Base-by-base conservation (phyloP, 2,888 invertebrate species). In the Spisula solida region DNA sequence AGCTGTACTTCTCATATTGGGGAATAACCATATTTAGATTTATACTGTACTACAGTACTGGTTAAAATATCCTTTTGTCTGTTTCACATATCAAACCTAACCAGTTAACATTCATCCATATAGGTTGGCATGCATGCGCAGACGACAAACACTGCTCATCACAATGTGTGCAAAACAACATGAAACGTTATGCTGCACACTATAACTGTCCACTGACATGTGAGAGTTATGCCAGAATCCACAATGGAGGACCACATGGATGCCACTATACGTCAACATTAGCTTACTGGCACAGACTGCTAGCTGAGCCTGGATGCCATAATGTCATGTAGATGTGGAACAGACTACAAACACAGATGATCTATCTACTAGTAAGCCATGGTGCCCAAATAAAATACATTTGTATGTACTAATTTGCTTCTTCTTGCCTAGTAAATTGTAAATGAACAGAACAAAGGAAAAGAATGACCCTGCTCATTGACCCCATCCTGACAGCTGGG, bases 161-260 rank as follows among this genome's bases (percentile, higher is more conserved):
- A 25, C 82, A 51, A 16, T 95, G 95, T 83, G 93, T 95, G 0
- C 88, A 91, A 47, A 75, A 85, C 25, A 95, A 95, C 90, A 93
- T 95, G 94, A 47, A 25, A 0, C 88, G 94, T 12, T 95, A 95
- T 81, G 94, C 90, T 16, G 85, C 75, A 5, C 81, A 66, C 55
- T 94, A 93, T 48, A 92, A 92, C 5, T 88, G 93, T 25, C 81
- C 93, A 0, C 93, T 92, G 2, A 93, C 93, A 34, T 95, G 95
- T 86, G 90, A 95, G 82, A 93, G 94, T 84, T 95, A 93, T 86
- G 95, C 94, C 48, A 87, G 93, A 31, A 93, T 95, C 14, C 95
- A 95, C 89, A 95, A 95, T 87, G 95, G 94, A 14, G 95, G 95
- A 20, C 95, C 95, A 10, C 79, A 70, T 18, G 95, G 95, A 8